phyloP scores from a whole-genome alignment of 2,888 invertebrate species.

The Tromatobia lineatoria region DNA sequence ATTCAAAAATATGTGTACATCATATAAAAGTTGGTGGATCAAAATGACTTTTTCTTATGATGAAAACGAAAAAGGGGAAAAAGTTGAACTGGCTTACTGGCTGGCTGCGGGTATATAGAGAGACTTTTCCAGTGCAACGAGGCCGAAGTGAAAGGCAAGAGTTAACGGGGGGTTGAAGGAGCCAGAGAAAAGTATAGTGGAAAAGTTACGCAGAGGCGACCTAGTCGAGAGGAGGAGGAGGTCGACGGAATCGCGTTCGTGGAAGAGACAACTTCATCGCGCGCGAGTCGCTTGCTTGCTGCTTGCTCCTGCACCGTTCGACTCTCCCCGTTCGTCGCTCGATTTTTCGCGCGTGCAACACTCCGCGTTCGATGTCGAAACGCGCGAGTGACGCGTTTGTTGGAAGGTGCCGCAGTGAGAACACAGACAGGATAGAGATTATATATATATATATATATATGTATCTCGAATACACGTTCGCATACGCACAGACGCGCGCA shows the following conservation, averaged over 20 bases:
- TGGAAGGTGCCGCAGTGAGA: slow-evolving; percentile 37
- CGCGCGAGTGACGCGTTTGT: slow-evolving; percentile 7
- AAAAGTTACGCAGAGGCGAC: slow-evolving; percentile 52
- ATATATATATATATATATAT: slow-evolving; percentile 24
- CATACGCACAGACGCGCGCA: slow-evolving; percentile 4
- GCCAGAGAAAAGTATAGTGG: slow-evolving; percentile 34
- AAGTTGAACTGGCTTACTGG: background rate
- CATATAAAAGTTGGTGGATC: slow-evolving; percentile 33
- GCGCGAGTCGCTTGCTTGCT: background rate
- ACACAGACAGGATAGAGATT: background rate
- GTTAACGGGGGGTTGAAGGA: slow-evolving; percentile 51
- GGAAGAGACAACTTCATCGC: slow-evolving; percentile 37
- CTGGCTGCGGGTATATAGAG: slow-evolving; percentile 40
- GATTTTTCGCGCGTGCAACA: slow-evolving; percentile 55
- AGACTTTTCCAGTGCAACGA: slow-evolving; percentile 58
- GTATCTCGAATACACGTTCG: background rate
- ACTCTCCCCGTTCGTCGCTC: background rate
- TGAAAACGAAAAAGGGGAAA: slow-evolving; percentile 39
- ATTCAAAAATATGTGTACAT: background rate
- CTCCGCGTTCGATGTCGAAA: slow-evolving; percentile 4
- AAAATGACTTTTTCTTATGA: slow-evolving; percentile 65
- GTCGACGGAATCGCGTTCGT: slow-evolving; percentile 17
- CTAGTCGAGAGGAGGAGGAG: slow-evolving; percentile 15
- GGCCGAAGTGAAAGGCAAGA: slow-evolving; percentile 57
- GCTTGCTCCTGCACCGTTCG: background rate